A percentile compares a stretch with the other conserved stretches of the same genome.
Evolutionary conservation across 2,113 vertebrate species (phyloP).

Genomic region (Aptenodytes patagonicus): DNA sequence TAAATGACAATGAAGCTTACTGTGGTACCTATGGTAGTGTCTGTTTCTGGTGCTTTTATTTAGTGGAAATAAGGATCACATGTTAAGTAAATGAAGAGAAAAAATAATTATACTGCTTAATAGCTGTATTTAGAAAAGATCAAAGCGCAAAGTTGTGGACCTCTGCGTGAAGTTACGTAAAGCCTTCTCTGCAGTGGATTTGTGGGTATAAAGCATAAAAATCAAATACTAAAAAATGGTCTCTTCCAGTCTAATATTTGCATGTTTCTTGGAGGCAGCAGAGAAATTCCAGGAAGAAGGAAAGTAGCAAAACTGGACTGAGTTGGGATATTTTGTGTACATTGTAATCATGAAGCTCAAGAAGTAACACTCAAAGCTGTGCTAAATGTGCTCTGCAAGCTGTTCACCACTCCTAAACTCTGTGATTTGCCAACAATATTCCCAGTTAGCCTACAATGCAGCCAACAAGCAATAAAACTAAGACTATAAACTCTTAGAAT

Average conservation of each 20-base stretch:
- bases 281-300: background rate
- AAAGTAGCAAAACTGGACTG: background rate
- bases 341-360: background rate
- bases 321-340: background rate
- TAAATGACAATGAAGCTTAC: background rate
- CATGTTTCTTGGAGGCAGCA: background rate
- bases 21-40: background rate
- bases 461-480: background rate
- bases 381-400: background rate
- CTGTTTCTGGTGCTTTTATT: background rate
- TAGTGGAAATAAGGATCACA: background rate
- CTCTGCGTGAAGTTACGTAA: background rate
- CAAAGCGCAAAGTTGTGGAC: background rate
- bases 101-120: background rate
- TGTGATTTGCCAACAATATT: background rate
- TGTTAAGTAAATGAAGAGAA: background rate
- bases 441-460: background rate
- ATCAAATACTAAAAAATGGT: background rate
- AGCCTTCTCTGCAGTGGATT: background rate
- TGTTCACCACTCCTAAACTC: background rate
- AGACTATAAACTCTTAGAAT: background rate
- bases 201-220: background rate
- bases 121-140: background rate
- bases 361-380: background rate
- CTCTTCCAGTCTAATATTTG: background rate